These are phyloP conservation scores for Ptycholaimellus sp. DNA, from an alignment of 2,888 invertebrate species.

Conservation along the genomic window DNA sequence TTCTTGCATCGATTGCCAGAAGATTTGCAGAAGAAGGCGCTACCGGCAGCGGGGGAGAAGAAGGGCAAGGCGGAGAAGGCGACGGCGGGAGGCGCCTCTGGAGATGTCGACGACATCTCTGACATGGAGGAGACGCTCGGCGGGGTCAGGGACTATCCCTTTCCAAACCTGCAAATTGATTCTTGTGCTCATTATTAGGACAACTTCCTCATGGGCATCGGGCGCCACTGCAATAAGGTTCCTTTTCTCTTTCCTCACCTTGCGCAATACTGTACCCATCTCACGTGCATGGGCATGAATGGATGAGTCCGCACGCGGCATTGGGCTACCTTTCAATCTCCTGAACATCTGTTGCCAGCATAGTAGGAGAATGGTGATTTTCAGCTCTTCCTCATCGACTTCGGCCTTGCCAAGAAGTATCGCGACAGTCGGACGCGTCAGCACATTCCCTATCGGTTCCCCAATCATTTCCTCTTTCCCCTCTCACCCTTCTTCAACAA, in stretches of 20 bases:
- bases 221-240: conserved; percentile 78
- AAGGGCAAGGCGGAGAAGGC: conserved; percentile 3
- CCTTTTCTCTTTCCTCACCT: conserved; percentile 2
- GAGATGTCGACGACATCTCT: no score
- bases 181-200: conserved; percentile 31
- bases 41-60: no score
- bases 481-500: conserved; percentile 86
- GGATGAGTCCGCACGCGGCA: no score
- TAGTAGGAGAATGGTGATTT: conserved; percentile 1
- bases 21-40: no score
- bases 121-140: no score
- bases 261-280: not conserved
- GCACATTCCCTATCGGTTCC: conserved; percentile 48
- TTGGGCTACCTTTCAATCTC: no score
- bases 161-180: not conserved
- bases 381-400: conserved; percentile 45
- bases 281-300: no score
- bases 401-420: conserved; percentile 30
- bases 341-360: no score
- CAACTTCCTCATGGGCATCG: conserved; percentile 96
- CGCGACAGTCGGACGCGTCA: conserved; percentile 27
- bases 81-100: no score
- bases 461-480: conserved; percentile 89
- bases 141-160: no score
- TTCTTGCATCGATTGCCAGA: no score